phyloP scores from a whole-genome alignment of 2,888 invertebrate species.

The Mimas tiliae region DNA sequence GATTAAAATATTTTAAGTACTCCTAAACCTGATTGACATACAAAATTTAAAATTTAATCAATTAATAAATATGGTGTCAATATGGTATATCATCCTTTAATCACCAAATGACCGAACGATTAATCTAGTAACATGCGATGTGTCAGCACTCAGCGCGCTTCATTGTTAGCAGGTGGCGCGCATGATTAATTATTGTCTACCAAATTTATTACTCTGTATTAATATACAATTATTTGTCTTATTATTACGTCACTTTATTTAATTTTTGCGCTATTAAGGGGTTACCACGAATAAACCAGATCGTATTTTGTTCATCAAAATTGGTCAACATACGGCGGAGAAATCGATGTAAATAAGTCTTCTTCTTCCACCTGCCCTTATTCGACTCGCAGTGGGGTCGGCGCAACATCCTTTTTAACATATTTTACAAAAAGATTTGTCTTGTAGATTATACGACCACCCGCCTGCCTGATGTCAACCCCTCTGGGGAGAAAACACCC shows the following conservation, averaged over 20 bases:
- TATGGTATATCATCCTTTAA: conserved; percentile 25
- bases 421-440: too few relatives aligned
- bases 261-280: not conserved
- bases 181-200: conserved; percentile 59
- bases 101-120: conserved; percentile 39
- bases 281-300: too few relatives aligned
- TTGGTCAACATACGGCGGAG: too few relatives aligned
- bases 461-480: too few relatives aligned
- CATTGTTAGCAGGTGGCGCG: conserved; percentile 61
- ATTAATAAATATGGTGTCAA: not conserved
- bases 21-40: not conserved
- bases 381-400: too few relatives aligned
- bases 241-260: conserved; percentile 30
- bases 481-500: too few relatives aligned
- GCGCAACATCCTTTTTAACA: too few relatives aligned
- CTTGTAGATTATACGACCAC: too few relatives aligned
- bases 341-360: too few relatives aligned
- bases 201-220: conserved; percentile 56
- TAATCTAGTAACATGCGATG: conserved; percentile 60
- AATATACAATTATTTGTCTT: conserved; percentile 56
- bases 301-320: not conserved
- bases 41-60: not conserved
- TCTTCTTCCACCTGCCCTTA: too few relatives aligned
- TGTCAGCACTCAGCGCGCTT: conserved; percentile 55
- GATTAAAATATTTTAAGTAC: too few relatives aligned